phyloP scores from a whole-genome alignment of 2,113 vertebrate genomes.

The Saguinus imperator region DNA sequence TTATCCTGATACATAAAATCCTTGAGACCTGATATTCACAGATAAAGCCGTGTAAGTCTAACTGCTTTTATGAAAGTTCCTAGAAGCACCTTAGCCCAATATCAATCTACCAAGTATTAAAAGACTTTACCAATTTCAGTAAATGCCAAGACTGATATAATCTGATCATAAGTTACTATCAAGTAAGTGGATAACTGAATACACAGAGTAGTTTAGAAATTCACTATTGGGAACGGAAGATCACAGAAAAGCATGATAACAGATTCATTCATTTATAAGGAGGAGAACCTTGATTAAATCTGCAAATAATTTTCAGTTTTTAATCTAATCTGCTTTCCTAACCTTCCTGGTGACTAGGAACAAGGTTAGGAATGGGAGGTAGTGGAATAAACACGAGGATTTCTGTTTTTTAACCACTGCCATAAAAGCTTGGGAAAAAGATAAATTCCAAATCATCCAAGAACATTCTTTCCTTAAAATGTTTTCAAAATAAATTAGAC shows the following conservation, averaged over 20 bases:
- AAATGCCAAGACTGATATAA: neutral
- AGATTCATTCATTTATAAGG: neutral
- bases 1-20: constrained; percentile 4
- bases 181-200: neutral
- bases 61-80: constrained; percentile 24
- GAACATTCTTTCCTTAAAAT: constrained; percentile 63
- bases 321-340: neutral
- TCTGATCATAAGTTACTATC: constrained; percentile 12
- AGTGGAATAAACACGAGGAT: neutral
- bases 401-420: constrained; percentile 9
- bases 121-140: constrained; percentile 16
- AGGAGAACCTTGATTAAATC: neutral
- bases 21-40: constrained; percentile 13
- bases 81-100: neutral
- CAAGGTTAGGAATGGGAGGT: neutral
- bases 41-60: neutral
- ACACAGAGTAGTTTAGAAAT: neutral
- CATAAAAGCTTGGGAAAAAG: constrained; percentile 58
- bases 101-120: constrained; percentile 26
- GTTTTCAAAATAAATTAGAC: constrained; percentile 71
- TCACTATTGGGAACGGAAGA: neutral
- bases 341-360: neutral
- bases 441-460: constrained; percentile 55
- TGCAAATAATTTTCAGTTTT: neutral
- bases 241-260: neutral